Conservation (phyloP, 2,888 invertebrate genomes). For the Meteorus cinctellus region DNA sequence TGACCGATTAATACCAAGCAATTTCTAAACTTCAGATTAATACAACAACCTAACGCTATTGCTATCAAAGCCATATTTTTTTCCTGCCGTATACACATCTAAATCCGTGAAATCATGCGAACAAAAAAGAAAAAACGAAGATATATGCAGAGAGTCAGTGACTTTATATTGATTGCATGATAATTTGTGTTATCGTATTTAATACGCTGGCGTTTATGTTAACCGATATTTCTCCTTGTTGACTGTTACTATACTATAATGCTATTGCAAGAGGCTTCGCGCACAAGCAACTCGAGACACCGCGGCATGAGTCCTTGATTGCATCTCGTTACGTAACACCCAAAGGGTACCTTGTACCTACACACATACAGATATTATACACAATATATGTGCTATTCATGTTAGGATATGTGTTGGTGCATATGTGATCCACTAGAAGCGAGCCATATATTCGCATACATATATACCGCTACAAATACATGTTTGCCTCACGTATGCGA, state of each 20-base stretch:
- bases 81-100: too few relatives aligned
- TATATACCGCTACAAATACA: not conserved
- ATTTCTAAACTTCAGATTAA: too few relatives aligned
- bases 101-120: too few relatives aligned
- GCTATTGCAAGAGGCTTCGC: slow-evolving; percentile 39
- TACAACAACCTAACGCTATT: too few relatives aligned
- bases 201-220: slow-evolving; percentile 54
- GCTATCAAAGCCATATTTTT: too few relatives aligned
- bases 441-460: not conserved
- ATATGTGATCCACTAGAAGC: not conserved
- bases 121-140: slow-evolving; percentile 28
- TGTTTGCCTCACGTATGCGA: not conserved
- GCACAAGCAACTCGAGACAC: slow-evolving; percentile 50
- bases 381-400: not conserved
- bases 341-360: slow-evolving; percentile 43
- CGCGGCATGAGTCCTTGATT: slow-evolving; percentile 53
- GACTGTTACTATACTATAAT: slow-evolving; percentile 32
- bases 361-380: slow-evolving; percentile 18
- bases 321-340: slow-evolving; percentile 56
- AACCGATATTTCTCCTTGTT: slow-evolving; percentile 58
- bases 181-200: slow-evolving; percentile 61
- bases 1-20: too few relatives aligned
- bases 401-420: not conserved
- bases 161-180: slow-evolving; percentile 53
- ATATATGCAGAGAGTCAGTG: slow-evolving; percentile 46